Evolutionary conservation across 2,797 vertebrate species (phyloP).

Genomic region (Rhabdomys pumilio): DNA sequence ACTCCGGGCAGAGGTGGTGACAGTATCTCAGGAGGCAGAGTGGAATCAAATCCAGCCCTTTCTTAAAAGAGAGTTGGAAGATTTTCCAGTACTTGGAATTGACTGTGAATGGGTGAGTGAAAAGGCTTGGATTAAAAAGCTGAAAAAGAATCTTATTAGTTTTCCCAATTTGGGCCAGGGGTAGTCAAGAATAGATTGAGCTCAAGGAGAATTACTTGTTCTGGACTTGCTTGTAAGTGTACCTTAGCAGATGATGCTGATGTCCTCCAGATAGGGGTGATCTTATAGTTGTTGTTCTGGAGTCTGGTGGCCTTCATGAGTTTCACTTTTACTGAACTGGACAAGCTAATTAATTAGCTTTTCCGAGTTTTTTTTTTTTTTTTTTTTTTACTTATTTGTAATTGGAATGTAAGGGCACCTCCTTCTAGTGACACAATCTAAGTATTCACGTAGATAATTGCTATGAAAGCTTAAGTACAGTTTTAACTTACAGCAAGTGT

Average conservation of each 20-base stretch:
- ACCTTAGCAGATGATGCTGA: conserved; percentile 5
- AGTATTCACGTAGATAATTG: background rate
- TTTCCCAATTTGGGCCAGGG: conserved; percentile 11
- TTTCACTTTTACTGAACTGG: background rate
- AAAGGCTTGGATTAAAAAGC: background rate
- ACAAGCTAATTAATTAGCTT: background rate
- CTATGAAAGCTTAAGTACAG: background rate
- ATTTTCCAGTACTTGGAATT: conserved; percentile 95
- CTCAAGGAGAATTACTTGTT: conserved; percentile 42
- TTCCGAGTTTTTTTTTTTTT: background rate
- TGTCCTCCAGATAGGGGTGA: background rate
- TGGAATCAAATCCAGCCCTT: conserved; percentile 93
- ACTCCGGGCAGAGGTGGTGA: conserved; percentile 90
- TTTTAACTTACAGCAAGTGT: conserved; percentile 40
- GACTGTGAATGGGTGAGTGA: conserved; percentile 99
- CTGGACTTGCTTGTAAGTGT: background rate
- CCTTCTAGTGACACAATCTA: background rate
- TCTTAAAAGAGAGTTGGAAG: conserved; percentile 92
- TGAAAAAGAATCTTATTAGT: background rate
- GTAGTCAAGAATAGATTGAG: conserved; percentile 46
- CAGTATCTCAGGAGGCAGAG: conserved; percentile 92
- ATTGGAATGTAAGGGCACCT: background rate
- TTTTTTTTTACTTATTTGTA: background rate
- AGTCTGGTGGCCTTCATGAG: background rate
- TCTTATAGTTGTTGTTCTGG: background rate